A percentile compares a stretch with the other conserved stretches of the same genome.
These are phyloP conservation scores for Cynocephalus volans DNA, from an alignment of 2,113 vertebrate genomes.

Conservation along the genomic window DNA sequence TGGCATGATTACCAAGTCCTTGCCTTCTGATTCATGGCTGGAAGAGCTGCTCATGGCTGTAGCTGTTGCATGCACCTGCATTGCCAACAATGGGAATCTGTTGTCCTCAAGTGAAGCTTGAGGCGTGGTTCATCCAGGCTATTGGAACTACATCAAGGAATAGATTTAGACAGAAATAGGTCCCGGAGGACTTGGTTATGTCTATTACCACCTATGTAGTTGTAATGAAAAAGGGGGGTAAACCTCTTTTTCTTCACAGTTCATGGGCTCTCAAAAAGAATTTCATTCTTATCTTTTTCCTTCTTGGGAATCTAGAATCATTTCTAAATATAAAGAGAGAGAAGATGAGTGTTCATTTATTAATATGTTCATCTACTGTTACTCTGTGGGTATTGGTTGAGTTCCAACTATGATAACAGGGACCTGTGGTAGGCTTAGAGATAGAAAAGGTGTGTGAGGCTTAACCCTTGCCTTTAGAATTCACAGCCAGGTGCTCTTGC, in stretches of 20 bases:
- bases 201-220: background rate
- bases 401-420: background rate
- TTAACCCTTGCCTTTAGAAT: background rate
- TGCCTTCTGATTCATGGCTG: background rate
- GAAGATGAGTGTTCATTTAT: background rate
- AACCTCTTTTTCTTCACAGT: background rate
- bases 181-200: background rate
- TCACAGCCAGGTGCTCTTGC: no score
- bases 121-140: background rate
- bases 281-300: background rate
- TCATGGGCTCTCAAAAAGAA: background rate
- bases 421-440: no score
- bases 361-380: background rate
- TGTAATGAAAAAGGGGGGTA: background rate
- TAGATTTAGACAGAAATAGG: background rate
- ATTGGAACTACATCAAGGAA: background rate
- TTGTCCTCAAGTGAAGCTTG: background rate
- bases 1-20: background rate
- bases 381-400: background rate
- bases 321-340: constrained; percentile 33
- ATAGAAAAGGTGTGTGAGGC: background rate
- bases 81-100: background rate
- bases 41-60: background rate
- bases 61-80: accelerated
- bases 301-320: background rate